Base-by-base conservation (phyloP, 2,113 vertebrate species). In the Pandion haliaetus region DNA sequence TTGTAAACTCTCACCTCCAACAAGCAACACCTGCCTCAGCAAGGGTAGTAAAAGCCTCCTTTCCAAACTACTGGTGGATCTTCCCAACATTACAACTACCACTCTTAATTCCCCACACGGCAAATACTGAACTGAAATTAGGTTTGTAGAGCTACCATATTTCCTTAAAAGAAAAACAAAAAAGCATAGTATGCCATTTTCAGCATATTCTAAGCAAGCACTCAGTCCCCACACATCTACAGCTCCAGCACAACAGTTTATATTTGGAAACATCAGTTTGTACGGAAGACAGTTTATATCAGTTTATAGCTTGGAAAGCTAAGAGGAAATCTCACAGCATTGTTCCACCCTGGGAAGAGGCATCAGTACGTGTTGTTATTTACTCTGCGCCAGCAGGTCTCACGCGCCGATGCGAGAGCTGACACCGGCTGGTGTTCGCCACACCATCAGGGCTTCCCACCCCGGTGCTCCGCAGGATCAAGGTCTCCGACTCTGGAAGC, bases 391-490 rank as follows among this genome's bases (percentile, higher is more conserved):
- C 70, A 45, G 62, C 80, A 24, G 13, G 18, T 55, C 61, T 45
- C 49, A 2, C 6, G 7, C 6, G 3, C 36, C 49, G 20, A 8
- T 10, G 5, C 6, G 1, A 49, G 71, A 17, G 16, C 72, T 7
- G 28, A 26, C n/a, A 2, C 21, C 0, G 61, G 52, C 58, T 32
- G 90, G 38, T 57, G 70, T 42, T 28, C 83, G 16, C 54, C 72
- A 0, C 1, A 0, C 0, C 5, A 66, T 2, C 4, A 55, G 72
- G 54, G 61, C 50, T 86, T 89, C 87, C 59, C 62, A 0, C 57
- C 10, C 70, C 5, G 2, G 16, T 1, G 14, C 14, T 34, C 0
- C 1, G 15, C 5, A 3, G 59, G 72, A 81, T 24, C 29, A 2
- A 34, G 81, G 74, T 44, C 61, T 26, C 45, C 0, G n/a, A 6